phyloP scores from a whole-genome alignment of 2,797 vertebrate genomes.

The Oryzias dopingdopingensis region DNA sequence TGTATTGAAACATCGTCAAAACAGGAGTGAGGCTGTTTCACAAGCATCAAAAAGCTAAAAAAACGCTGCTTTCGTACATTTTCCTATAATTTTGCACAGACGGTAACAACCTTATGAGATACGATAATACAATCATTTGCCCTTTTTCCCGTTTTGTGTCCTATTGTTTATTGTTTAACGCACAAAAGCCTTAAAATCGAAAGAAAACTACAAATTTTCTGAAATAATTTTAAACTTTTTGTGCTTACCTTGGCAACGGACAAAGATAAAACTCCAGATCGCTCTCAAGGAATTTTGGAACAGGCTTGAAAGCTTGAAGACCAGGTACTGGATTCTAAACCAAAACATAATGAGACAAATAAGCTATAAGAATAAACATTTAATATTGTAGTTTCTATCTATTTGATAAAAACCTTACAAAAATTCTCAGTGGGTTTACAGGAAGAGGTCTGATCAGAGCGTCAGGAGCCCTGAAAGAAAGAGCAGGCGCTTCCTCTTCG shows the following conservation, averaged over 20 bases:
- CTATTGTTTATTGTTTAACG: neutral
- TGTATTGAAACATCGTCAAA: no score
- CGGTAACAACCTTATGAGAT: no score
- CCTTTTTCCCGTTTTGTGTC: no score
- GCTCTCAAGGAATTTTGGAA: slow-evolving; percentile 82
- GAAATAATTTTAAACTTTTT: no score
- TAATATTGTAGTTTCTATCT: neutral
- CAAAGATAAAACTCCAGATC: slow-evolving; percentile 85
- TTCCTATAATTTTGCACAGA: no score
- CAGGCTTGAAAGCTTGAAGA: slow-evolving; percentile 74
- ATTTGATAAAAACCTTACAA: slow-evolving; percentile 57
- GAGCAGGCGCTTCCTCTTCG: slow-evolving; percentile 2
- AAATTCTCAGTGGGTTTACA: slow-evolving; percentile 73
- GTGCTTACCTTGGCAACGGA: slow-evolving; percentile 77
- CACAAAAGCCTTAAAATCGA: no score
- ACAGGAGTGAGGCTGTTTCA: no score
- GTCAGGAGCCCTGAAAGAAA: slow-evolving; percentile 65
- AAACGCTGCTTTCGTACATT: no score
- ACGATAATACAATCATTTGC: no score
- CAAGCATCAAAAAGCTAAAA: no score
- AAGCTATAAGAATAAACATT: neutral
- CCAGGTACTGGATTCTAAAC: slow-evolving; percentile 87
- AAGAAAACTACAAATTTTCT: no score
- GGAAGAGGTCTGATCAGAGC: slow-evolving; percentile 53
- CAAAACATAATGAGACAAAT: slow-evolving; percentile 6